Conservation (phyloP, 2,888 invertebrate species). For the Cynaeus angustus region DNA sequence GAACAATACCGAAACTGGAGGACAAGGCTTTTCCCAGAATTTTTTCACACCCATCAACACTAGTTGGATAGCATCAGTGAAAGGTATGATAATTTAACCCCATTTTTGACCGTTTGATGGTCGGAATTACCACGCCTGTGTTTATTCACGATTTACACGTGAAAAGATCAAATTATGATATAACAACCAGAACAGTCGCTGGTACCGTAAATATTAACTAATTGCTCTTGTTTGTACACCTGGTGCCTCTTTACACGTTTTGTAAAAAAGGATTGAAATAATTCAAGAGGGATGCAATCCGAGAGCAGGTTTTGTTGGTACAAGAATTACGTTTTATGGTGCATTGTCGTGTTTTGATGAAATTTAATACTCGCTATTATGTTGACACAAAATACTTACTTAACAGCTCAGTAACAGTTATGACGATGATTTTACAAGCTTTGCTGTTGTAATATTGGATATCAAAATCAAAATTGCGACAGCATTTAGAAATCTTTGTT, state of each 20-base stretch:
- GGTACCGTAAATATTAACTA: conserved; percentile 16
- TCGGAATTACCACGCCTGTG: conserved; percentile 9
- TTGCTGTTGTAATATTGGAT: conserved; percentile 7
- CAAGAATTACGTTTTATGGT: not conserved
- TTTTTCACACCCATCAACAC: conserved; percentile 12
- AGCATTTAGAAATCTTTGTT: conserved; percentile 1
- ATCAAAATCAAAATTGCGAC: conserved; percentile 5
- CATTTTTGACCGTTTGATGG: conserved; percentile 6
- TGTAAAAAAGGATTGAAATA: not conserved
- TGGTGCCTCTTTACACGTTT: no score
- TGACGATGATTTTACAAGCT: conserved; percentile 1
- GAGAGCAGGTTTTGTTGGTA: not conserved
- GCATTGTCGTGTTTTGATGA: conserved; percentile 6
- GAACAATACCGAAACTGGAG: conserved; percentile 9
- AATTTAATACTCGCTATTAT: conserved; percentile 1
- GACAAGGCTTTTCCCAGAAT: conserved; percentile 12
- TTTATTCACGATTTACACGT: conserved; percentile 12
- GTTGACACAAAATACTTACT: conserved; percentile 2
- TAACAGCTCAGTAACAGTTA: conserved; percentile 11
- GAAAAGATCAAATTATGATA: conserved; percentile 7
- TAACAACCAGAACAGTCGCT: not conserved
- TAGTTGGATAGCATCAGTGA: conserved; percentile 14
- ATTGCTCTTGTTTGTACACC: conserved; percentile 16
- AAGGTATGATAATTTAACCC: conserved; percentile 35
- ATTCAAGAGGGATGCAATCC: not conserved